Evolutionary conservation across 2,113 vertebrate genomes (phyloP).

Genomic region (Pangasianodon gigas): DNA sequence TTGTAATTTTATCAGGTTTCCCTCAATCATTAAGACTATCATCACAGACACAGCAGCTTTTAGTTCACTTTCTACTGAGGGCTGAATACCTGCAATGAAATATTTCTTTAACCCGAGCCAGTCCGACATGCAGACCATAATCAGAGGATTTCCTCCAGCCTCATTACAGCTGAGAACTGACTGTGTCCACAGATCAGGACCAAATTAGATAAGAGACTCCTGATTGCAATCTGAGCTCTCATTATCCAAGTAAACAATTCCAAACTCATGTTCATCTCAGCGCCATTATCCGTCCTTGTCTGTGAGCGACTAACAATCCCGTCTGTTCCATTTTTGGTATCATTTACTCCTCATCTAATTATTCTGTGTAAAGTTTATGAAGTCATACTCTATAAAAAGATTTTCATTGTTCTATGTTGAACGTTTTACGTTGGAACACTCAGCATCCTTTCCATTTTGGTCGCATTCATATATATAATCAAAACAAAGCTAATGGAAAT

Average conservation of each 20-base stretch:
- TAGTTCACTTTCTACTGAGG: background rate
- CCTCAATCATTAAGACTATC: background rate
- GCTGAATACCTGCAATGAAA: conserved; percentile 13
- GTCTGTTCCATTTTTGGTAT: conserved; percentile 18
- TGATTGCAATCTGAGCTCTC: conserved; percentile 39
- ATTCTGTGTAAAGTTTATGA: background rate
- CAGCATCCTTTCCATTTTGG: background rate
- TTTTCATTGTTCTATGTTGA: conserved; percentile 7
- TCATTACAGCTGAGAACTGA: conserved; percentile 40
- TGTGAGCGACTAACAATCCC: background rate
- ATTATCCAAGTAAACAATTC: conserved; percentile 36
- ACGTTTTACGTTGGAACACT: background rate
- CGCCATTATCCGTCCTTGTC: conserved; percentile 8
- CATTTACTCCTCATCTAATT: conserved; percentile 13
- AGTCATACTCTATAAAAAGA: conserved; percentile 21
- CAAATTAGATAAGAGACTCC: conserved; percentile 42
- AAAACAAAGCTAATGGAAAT: conserved; percentile 19
- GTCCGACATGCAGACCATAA: conserved; percentile 32
- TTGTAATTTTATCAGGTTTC: background rate
- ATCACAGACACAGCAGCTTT: background rate
- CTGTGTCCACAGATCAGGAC: conserved; percentile 26
- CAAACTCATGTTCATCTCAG: conserved; percentile 21
- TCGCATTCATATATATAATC: background rate
- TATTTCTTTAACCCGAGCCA: background rate
- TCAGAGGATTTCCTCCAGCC: conserved; percentile 44